These are phyloP conservation scores for Pseudobourletiella spinata DNA, from an alignment of 1,140 invertebrate species.

Conservation along the genomic window DNA sequence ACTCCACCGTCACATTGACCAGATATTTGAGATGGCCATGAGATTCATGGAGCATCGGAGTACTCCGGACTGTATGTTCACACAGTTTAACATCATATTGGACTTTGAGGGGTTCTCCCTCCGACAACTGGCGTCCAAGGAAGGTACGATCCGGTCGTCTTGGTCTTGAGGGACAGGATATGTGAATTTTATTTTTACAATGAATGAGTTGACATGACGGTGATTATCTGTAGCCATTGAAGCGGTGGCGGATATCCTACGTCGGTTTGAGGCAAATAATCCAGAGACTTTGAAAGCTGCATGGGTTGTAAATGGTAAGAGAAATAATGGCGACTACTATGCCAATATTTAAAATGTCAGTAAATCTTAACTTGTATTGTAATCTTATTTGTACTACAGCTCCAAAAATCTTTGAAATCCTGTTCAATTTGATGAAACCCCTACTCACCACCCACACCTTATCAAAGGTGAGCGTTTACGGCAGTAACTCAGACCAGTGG, in stretches of 20 bases:
- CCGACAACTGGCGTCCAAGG: slow-evolving; percentile 13
- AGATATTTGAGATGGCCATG: slow-evolving; percentile 15
- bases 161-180: background rate
- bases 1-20: slow-evolving; percentile 14
- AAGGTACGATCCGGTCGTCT: too few relatives aligned
- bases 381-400: slow-evolving; percentile 46
- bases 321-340: too few relatives aligned
- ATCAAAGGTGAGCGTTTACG: slow-evolving; percentile 80
- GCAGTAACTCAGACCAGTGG: slow-evolving; percentile 61
- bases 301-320: slow-evolving; percentile 28
- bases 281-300: slow-evolving; percentile 30
- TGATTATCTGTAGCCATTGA: slow-evolving; percentile 19
- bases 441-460: slow-evolving; percentile 82
- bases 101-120: slow-evolving; percentile 18
- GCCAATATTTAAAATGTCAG: background rate
- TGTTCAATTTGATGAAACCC: slow-evolving; percentile 74
- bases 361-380: background rate
- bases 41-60: background rate
- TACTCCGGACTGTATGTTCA: background rate
- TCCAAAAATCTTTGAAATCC: slow-evolving; percentile 76
- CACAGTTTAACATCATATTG: slow-evolving; percentile 22
- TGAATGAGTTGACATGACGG: background rate
- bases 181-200: background rate
- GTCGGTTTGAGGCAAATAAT: slow-evolving; percentile 28
- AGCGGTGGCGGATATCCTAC: slow-evolving; percentile 14